A percentile compares a stretch with the other conserved stretches of the same genome.
These are phyloP conservation scores for Clavelina lepadiformis DNA, from an alignment of 23 tunicate species.

Conservation along the genomic window DNA sequence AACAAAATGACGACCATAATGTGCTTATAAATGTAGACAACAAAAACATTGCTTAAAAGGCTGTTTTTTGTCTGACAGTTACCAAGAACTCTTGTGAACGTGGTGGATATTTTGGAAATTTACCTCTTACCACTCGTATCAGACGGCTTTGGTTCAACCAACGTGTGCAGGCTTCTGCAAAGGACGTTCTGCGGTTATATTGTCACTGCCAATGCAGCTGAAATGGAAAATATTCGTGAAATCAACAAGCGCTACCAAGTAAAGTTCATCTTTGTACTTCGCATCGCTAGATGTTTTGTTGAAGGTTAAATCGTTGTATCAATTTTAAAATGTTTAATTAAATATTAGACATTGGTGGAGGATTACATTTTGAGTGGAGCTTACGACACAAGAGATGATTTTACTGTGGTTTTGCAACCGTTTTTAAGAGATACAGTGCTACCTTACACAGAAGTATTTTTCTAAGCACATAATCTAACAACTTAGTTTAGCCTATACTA, in stretches of 20 bases:
- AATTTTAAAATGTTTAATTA: not conserved
- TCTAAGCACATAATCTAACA: no score
- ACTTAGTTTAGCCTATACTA: not conserved
- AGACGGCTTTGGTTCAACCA: constrained; percentile 49
- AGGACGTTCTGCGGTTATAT: constrained; percentile 51
- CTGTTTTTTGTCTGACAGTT: constrained; percentile 22
- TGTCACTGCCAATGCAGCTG: constrained; percentile 46
- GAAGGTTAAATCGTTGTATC: not conserved
- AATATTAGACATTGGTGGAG: constrained; percentile 24
- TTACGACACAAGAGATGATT: constrained; percentile 87
- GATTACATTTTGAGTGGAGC: constrained; percentile 54
- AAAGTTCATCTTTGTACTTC: not conserved
- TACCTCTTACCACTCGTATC: constrained; percentile 53
- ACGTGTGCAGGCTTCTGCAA: constrained; percentile 40
- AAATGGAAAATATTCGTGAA: constrained; percentile 12
- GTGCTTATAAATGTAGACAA: not conserved
- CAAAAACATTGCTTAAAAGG: not conserved
- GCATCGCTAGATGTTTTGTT: not conserved
- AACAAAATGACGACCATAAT: not conserved
- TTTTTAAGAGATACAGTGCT: constrained; percentile 54
- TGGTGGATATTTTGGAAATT: constrained; percentile 71
- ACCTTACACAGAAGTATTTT: constrained; percentile 53
- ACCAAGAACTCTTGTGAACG: constrained; percentile 50
- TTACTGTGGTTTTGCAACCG: constrained; percentile 81
- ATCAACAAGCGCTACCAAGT: constrained; percentile 65